Evolutionary conservation across 1,140 invertebrate species (phyloP), one percentile per base, ranked within the genome.

Genomic region (Drosophila sucinea): DNA sequence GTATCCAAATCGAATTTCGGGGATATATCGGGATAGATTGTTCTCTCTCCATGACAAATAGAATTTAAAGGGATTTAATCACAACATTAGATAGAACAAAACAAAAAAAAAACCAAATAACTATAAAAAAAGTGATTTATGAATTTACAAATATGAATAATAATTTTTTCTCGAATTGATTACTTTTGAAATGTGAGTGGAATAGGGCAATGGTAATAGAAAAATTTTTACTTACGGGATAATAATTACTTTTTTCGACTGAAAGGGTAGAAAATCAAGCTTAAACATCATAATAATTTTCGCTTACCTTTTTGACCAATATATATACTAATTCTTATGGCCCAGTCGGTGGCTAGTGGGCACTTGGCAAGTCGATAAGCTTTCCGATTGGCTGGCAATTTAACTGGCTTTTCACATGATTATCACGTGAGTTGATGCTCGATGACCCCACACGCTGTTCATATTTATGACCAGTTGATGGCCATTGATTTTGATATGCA

Each of bases 351-450:
- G 17, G 17, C 17, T 56, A 38, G 17, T 23, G 56, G 56, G 32
- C 17, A 35, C 38, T 10, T 35, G 17, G 17, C 17, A 23, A 35
- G 56, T 58, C 56, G 56, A 38, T 33, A 8, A 4, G 17, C 32
- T 10, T 25, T 23, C 32, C 3, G 23, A 38, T 38, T 58, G 5
- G 17, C 32, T 35, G n/a, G 30, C 23, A 7, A 57, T 57, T 58
- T 38, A 35, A 35, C 32, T 32, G 17, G 32, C 71, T 86, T 87
- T 80, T 87, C 84, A 87, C 84, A 89, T 87, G 83, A 87, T 87
- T 89, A 89, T 89, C 84, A 90, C 84, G 77, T 89, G 83, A 84
- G 79, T 66, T 57, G 61, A 62, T 60, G 61, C 67, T 74, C 69
- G 60, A 54, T 79, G 77, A 79, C 77, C 77, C 55, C 77, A 72